These are phyloP conservation scores for Orchesellides sinensis DNA, from an alignment of 2,888 invertebrate genomes.

Conservation along the genomic window DNA sequence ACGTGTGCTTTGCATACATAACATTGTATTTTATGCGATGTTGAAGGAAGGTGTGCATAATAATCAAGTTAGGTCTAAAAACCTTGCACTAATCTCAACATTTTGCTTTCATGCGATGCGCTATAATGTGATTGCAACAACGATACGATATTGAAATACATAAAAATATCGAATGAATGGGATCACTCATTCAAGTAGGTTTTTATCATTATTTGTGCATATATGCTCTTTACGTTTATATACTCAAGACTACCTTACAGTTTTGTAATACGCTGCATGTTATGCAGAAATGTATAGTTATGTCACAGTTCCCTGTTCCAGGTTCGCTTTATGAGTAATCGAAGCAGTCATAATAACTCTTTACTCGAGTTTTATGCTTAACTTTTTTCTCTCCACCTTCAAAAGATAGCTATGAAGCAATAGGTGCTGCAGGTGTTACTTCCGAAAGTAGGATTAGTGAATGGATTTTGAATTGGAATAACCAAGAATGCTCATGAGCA, in stretches of 20 bases:
- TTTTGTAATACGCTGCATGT: slow-evolving; percentile 9
- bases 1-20: slow-evolving; percentile 23
- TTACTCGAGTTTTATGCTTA: background rate
- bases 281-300: too few relatives aligned
- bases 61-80: slow-evolving; percentile 37
- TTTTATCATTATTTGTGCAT: background rate
- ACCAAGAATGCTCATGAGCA: too few relatives aligned
- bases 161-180: background rate
- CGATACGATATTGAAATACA: background rate
- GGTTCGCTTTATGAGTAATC: background rate
- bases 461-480: too few relatives aligned
- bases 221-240: background rate
- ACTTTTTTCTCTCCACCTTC: too few relatives aligned
- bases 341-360: background rate
- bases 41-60: slow-evolving; percentile 49
- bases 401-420: too few relatives aligned
- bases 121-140: background rate
- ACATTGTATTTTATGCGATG: background rate
- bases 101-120: background rate
- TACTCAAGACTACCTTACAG: background rate
- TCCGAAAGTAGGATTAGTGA: too few relatives aligned
- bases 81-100: background rate
- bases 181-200: background rate
- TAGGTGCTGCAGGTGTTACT: too few relatives aligned
- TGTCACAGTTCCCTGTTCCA: slow-evolving; percentile 13